Conservation (phyloP, 2,888 invertebrate genomes). For the Criorhina ranunculi region DNA sequence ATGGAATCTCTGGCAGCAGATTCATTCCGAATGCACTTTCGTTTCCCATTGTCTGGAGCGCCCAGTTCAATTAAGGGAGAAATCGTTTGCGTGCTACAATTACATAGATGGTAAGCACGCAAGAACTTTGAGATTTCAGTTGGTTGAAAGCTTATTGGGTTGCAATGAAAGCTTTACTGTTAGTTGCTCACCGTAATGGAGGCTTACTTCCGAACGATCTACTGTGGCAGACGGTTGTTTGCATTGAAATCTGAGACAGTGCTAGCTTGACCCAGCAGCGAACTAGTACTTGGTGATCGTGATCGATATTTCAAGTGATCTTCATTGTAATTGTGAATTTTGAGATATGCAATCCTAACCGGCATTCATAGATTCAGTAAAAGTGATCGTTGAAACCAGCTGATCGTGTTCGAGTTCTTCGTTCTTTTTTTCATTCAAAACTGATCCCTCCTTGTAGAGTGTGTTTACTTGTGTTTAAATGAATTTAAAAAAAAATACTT, state of each 20-base stretch:
- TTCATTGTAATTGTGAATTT: slow-evolving; percentile 38
- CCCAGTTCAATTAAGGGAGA: slow-evolving; percentile 54
- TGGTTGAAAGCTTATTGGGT: slow-evolving; percentile 44
- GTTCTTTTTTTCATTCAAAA: not conserved
- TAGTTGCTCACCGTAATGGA: slow-evolving; percentile 30
- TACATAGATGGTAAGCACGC: slow-evolving; percentile 9
- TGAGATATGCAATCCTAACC: slow-evolving; percentile 25
- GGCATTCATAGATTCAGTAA: slow-evolving; percentile 26
- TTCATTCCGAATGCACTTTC: slow-evolving; percentile 59
- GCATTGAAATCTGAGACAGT: slow-evolving; percentile 35
- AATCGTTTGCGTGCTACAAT: slow-evolving; percentile 36
- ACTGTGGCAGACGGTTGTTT: slow-evolving; percentile 67
- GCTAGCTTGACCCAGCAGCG: slow-evolving; percentile 17
- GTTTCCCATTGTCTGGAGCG: slow-evolving; percentile 30
- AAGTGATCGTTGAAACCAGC: slow-evolving; percentile 1
- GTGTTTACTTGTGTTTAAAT: not conserved
- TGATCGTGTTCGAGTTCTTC: not conserved
- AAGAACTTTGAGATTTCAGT: slow-evolving; percentile 48
- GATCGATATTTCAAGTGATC: slow-evolving; percentile 22
- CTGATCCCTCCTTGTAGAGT: not conserved
- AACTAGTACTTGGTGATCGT: not conserved
- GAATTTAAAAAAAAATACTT: not conserved
- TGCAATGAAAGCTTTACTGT: slow-evolving; percentile 55
- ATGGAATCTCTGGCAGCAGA: slow-evolving; percentile 23
- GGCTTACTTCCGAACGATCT: slow-evolving; percentile 60